A percentile compares a stretch with the other conserved stretches of the same genome.
These are phyloP conservation scores for Torymus tubicola DNA, from an alignment of 2,888 invertebrate species.

Conservation along the genomic window DNA sequence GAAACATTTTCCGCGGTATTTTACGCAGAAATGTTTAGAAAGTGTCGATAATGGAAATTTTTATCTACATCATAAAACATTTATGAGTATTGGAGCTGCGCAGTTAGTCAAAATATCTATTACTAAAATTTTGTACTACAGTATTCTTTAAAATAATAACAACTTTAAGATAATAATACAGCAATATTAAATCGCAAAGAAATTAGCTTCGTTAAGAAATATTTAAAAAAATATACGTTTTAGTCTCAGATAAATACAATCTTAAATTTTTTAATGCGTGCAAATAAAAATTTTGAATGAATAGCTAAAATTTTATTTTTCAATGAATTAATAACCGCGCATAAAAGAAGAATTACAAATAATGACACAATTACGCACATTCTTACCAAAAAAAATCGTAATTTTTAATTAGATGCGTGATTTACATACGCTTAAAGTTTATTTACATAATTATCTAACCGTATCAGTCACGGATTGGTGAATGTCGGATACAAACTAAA, in stretches of 20 bases:
- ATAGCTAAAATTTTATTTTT: too few species aligned
- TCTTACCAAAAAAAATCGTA: conserved; percentile 1
- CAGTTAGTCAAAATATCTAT: too few species aligned
- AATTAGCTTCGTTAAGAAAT: too few species aligned
- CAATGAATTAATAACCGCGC: not conserved
- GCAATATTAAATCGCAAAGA: too few species aligned
- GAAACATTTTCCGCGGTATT: not conserved
- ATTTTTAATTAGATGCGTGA: conserved; percentile 44
- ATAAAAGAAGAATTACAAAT: not conserved
- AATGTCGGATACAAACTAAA: conserved; percentile 24
- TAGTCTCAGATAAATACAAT: too few species aligned
- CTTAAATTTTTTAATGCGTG: too few species aligned
- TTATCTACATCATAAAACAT: conserved; percentile 12
- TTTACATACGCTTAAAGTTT: conserved; percentile 42
- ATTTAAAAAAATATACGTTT: too few species aligned
- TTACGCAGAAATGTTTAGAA: conserved; percentile 34
- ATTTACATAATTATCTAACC: conserved; percentile 51
- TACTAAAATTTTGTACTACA: too few species aligned
- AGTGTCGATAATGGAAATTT: conserved; percentile 13
- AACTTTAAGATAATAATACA: too few species aligned
- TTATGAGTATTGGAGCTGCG: not conserved
- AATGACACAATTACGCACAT: not conserved
- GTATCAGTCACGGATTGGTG: conserved; percentile 30
- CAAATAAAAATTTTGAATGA: too few species aligned
- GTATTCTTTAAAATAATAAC: too few species aligned